These are phyloP conservation scores for Drosophila fulvimacula DNA, from an alignment of 2,888 invertebrate genomes.

Conservation along the genomic window DNA sequence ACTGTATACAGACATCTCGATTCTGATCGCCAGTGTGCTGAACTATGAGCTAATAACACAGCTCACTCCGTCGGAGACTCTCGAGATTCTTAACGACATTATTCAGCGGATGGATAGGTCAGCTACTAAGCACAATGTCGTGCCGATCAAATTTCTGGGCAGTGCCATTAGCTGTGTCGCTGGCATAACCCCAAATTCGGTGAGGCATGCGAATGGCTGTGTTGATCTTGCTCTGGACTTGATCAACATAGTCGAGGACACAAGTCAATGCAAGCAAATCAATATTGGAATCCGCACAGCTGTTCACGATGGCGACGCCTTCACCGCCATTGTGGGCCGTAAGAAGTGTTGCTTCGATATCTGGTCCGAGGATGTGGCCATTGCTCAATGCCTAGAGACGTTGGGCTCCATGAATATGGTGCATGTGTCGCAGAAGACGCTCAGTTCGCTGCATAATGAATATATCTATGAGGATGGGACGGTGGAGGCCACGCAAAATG, in stretches of 20 bases:
- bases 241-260: conserved; percentile 93
- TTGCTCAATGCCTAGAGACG: conserved; percentile 97
- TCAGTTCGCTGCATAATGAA: conserved; percentile 88
- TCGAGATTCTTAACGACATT: conserved; percentile 94
- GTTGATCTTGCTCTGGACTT: conserved; percentile 94
- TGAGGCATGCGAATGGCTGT: conserved; percentile 93
- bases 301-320: conserved; percentile 95
- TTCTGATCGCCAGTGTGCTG: conserved; percentile 96
- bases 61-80: conserved; percentile 91
- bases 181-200: conserved; percentile 91
- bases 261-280: conserved; percentile 88
- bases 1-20: conserved; percentile 93
- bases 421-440: conserved; percentile 92
- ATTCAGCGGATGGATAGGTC: conserved; percentile 96
- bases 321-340: conserved; percentile 95
- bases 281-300: conserved; percentile 98
- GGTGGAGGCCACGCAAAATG: conserved; percentile 21
- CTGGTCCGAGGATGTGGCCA: conserved; percentile 97
- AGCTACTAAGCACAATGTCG: conserved; percentile 91
- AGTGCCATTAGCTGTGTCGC: conserved; percentile 97
- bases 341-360: conserved; percentile 98
- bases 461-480: conserved; percentile 89
- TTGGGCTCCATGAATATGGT: conserved; percentile 95
- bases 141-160: conserved; percentile 95
- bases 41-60: conserved; percentile 94